phyloP scores from a whole-genome alignment of 1,140 invertebrate species.

The Euura lappo region DNA sequence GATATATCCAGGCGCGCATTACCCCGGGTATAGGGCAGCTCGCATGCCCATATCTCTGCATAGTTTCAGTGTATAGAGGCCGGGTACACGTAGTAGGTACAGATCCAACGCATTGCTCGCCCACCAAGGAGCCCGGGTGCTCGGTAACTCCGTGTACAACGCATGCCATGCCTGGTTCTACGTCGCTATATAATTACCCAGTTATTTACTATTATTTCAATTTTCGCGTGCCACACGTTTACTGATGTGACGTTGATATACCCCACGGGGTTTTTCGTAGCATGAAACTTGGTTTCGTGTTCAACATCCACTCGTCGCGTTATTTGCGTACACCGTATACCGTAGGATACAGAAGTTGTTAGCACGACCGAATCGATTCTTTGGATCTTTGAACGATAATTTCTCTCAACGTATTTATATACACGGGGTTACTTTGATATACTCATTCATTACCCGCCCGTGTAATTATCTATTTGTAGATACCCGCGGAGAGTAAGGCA shows the following conservation, averaged over 20 bases:
- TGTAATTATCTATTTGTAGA: no score
- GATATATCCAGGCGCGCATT: background rate
- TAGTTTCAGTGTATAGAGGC: conserved; percentile 15
- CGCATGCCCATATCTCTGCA: conserved; percentile 18
- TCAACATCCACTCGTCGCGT: no score
- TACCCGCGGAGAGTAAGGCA: no score
- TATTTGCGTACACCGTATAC: no score
- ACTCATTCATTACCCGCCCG: no score
- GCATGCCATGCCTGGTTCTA: background rate
- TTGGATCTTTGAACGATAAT: no score
- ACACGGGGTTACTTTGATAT: no score
- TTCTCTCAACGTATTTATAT: no score
- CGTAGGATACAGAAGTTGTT: no score
- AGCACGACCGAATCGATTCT: no score
- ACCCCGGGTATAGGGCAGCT: background rate
- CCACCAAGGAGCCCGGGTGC: conserved; percentile 20
- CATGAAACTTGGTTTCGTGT: no score
- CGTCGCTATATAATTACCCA: conserved; percentile 44
- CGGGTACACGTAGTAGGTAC: background rate
- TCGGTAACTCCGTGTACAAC: background rate
- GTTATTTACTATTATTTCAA: conserved; percentile 54
- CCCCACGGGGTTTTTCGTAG: conserved; percentile 6
- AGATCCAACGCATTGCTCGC: conserved; percentile 10
- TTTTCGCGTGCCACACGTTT: conserved; percentile 51
- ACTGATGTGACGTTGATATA: conserved; percentile 43